Evolutionary conservation across 2,113 vertebrate genomes (phyloP).

Genomic region (Oenanthe melanoleuca): DNA sequence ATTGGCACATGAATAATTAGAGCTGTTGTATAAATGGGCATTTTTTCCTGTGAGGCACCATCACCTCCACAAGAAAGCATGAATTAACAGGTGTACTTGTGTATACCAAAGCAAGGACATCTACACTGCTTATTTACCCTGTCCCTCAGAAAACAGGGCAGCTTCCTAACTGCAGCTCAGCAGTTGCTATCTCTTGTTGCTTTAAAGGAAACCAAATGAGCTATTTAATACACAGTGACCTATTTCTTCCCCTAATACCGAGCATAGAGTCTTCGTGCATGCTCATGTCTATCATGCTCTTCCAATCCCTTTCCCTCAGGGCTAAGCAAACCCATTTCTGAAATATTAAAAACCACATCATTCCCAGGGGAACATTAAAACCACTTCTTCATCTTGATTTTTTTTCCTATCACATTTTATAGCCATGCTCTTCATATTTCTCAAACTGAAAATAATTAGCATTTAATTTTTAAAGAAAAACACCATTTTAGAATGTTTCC

Average conservation of each 20-base stretch:
- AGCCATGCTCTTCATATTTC: background rate
- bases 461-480: background rate
- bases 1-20: background rate
- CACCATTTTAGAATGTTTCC: background rate
- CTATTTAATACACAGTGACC: background rate
- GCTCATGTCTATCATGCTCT: background rate
- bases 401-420: background rate
- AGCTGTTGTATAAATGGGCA: background rate
- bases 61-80: background rate
- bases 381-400: background rate
- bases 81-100: background rate
- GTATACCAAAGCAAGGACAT: background rate
- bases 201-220: background rate
- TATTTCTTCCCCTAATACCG: background rate
- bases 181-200: background rate
- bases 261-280: background rate
- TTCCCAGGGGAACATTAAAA: background rate
- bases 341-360: background rate
- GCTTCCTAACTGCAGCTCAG: background rate
- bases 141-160: background rate
- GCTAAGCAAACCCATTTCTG: constrained; percentile 17
- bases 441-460: background rate
- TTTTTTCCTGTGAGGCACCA: background rate
- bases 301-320: constrained; percentile 4
- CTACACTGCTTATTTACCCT: background rate